phyloP scores from a whole-genome alignment of 2,888 invertebrate species.

The Torymus auratus region DNA sequence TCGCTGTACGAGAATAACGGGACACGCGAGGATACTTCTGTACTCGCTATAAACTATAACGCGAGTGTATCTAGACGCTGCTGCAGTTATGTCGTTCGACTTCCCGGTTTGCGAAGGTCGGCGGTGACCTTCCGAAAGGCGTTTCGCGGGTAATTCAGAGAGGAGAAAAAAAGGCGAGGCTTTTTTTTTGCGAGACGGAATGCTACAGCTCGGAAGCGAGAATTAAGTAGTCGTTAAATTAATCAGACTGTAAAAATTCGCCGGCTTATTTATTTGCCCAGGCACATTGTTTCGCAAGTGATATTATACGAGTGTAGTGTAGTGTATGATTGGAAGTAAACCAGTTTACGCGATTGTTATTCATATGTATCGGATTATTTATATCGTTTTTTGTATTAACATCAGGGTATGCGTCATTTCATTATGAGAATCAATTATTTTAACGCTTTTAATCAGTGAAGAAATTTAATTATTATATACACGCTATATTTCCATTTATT shows the following conservation, averaged over 20 bases:
- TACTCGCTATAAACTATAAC: not conserved
- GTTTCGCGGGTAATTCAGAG: not conserved
- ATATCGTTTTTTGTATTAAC: too few relatives aligned
- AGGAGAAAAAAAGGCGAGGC: not conserved
- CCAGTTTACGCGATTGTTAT: too few relatives aligned
- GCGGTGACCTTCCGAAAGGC: not conserved
- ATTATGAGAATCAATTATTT: too few relatives aligned
- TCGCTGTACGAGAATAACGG: too few relatives aligned
- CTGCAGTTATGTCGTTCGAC: conserved; percentile 13
- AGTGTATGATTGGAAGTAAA: too few relatives aligned
- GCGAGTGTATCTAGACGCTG: not conserved
- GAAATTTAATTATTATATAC: too few relatives aligned
- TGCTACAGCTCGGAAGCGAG: conserved; percentile 3
- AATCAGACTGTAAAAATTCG: conserved; percentile 19
- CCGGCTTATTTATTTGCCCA: not conserved
- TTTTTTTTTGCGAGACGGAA: not conserved
- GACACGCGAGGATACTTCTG: conserved; percentile 7
- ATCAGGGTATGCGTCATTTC: too few relatives aligned
- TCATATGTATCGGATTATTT: too few relatives aligned
- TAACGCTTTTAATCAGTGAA: too few relatives aligned
- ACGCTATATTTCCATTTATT: too few relatives aligned
- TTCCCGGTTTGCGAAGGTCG: conserved; percentile 23
- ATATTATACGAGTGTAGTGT: too few relatives aligned
- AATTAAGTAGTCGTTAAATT: conserved; percentile 23
- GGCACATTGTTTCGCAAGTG: too few relatives aligned